Evolutionary conservation across 2,797 vertebrate genomes (phyloP).

Genomic region (Lemur catta): DNA sequence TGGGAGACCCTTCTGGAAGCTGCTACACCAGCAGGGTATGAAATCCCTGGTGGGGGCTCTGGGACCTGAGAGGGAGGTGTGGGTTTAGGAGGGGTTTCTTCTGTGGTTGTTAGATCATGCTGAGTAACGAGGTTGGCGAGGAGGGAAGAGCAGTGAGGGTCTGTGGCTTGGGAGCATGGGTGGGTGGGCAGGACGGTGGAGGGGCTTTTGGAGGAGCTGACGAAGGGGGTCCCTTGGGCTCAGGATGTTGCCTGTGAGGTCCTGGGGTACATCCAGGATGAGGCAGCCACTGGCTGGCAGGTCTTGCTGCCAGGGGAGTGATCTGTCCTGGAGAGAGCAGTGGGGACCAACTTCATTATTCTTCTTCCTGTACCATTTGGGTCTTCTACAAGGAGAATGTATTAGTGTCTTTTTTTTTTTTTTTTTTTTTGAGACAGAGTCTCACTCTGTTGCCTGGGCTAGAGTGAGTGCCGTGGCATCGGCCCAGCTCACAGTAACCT

Average conservation of each 20-base stretch:
- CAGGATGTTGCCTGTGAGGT: neutral
- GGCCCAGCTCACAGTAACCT: too few species aligned
- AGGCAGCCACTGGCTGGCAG: neutral
- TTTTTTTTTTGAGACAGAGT: neutral
- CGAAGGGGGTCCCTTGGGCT: neutral
- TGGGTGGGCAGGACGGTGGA: neutral
- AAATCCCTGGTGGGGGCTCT: neutral
- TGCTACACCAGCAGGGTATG: neutral
- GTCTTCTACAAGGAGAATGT: neutral
- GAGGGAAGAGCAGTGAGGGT: neutral
- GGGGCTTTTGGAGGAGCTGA: neutral
- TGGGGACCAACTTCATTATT: neutral
- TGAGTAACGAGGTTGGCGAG: neutral
- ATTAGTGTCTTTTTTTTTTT: neutral
- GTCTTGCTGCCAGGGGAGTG: neutral
- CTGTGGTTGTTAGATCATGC: neutral
- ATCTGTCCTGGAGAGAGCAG: neutral
- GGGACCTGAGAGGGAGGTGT: neutral
- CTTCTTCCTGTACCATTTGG: neutral
- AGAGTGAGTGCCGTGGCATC: neutral
- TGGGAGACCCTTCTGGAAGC: neutral
- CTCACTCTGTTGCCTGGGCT: neutral
- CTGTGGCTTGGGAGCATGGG: neutral
- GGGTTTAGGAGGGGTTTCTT: neutral
- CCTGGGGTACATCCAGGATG: neutral